Conservation (phyloP, 2,888 invertebrate genomes). For the Apamea crenata region DNA sequence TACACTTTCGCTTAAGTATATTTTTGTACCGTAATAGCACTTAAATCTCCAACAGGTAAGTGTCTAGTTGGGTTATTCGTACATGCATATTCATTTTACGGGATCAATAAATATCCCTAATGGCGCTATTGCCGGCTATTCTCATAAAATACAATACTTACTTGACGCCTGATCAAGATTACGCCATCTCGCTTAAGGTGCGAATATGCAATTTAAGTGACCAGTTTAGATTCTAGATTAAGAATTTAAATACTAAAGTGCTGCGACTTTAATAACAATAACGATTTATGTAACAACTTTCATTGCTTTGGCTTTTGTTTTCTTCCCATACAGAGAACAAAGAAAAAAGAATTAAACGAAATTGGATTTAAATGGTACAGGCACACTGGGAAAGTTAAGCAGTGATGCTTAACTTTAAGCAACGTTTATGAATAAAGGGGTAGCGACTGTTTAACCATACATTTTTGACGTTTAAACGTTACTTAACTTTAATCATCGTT, state of each 20-base stretch:
- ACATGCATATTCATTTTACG: slow-evolving; percentile 37
- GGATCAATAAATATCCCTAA: slow-evolving; percentile 51
- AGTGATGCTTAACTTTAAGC: too few relatives aligned
- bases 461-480: too few relatives aligned
- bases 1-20: slow-evolving; percentile 6
- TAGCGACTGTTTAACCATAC: too few relatives aligned
- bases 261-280: slow-evolving; percentile 48
- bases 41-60: background rate
- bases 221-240: slow-evolving; percentile 52
- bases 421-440: too few relatives aligned
- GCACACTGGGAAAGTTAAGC: background rate
- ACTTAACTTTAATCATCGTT: too few relatives aligned
- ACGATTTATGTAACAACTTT: slow-evolving; percentile 33
- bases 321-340: background rate
- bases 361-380: slow-evolving; percentile 14
- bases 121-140: slow-evolving; percentile 22
- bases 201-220: slow-evolving; percentile 49
- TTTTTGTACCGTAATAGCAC: background rate
- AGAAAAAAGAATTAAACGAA: background rate
- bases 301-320: slow-evolving; percentile 31
- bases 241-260: slow-evolving; percentile 42
- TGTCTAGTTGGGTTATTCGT: slow-evolving; percentile 10
- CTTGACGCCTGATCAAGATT: slow-evolving; percentile 44
- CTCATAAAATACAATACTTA: slow-evolving; percentile 51
- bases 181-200: slow-evolving; percentile 41